Evolutionary conservation across 2,888 invertebrate species (phyloP).

Genomic region (Siphlonurus alternatus): DNA sequence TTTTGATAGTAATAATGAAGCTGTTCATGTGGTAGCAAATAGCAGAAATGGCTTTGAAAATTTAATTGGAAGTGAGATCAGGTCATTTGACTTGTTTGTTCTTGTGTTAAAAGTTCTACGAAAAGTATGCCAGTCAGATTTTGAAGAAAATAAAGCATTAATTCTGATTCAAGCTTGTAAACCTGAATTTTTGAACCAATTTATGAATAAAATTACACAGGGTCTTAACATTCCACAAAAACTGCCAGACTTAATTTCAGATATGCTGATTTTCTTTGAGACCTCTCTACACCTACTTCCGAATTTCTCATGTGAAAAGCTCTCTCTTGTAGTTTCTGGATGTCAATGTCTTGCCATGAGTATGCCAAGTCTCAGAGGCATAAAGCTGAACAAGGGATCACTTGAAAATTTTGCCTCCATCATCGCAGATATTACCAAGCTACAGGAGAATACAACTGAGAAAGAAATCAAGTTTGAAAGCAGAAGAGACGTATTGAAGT

Average conservation of each 20-base stretch:
- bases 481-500: conserved; percentile 14
- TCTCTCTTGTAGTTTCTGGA: background rate
- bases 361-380: no score
- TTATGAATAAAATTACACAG: conserved; percentile 16
- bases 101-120: conserved; percentile 30
- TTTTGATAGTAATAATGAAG: conserved; percentile 24
- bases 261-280: background rate
- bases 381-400: background rate
- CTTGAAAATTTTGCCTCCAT: background rate
- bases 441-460: background rate
- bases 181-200: conserved; percentile 15
- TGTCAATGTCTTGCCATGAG: background rate
- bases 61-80: conserved; percentile 28
- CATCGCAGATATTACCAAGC: background rate
- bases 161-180: conserved; percentile 15
- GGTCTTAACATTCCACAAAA: no score
- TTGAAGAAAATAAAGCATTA: conserved; percentile 13
- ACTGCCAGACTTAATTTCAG: background rate
- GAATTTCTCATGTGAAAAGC: background rate
- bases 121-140: conserved; percentile 24
- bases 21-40: conserved; percentile 29
- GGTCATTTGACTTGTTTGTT: conserved; percentile 32
- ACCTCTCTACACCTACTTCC: background rate
- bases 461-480: background rate
- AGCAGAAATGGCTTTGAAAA: conserved; percentile 30